Evolutionary conservation across 2,113 vertebrate species (phyloP).

Genomic region (Rhinoderma darwinii): DNA sequence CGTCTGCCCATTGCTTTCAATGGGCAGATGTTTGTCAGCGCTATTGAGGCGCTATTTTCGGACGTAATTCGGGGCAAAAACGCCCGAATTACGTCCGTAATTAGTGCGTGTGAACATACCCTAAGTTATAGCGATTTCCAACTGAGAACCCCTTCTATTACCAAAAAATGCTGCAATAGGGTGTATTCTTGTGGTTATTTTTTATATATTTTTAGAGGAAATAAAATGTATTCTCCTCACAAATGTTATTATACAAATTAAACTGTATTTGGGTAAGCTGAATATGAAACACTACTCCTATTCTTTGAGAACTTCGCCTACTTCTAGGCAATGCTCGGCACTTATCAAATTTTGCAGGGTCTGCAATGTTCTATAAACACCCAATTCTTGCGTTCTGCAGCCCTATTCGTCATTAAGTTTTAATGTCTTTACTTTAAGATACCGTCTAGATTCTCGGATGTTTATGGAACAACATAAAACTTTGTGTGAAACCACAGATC

Average conservation of each 20-base stretch:
- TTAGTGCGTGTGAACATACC: too few relatives aligned
- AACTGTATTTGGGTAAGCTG: not conserved
- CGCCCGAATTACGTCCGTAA: too few relatives aligned
- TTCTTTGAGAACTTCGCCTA: not conserved
- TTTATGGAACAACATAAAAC: constrained; percentile 56
- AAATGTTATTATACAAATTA: not conserved
- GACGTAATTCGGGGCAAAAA: too few relatives aligned
- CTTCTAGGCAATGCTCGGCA: not conserved
- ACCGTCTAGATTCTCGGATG: not conserved
- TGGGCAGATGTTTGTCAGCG: too few relatives aligned
- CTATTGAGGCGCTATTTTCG: too few relatives aligned
- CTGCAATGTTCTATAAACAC: not conserved
- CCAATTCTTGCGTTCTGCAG: not conserved
- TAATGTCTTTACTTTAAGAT: constrained; percentile 4
- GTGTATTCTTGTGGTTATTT: too few relatives aligned
- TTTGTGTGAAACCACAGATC: constrained; percentile 33
- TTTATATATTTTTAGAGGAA: too few relatives aligned
- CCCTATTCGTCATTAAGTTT: not conserved
- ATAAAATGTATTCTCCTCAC: not conserved
- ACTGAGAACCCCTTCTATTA: too few relatives aligned
- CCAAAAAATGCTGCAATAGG: too few relatives aligned
- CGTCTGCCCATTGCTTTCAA: too few relatives aligned
- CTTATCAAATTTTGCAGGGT: not conserved
- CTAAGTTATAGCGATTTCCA: too few relatives aligned
- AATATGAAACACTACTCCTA: not conserved